Base-by-base conservation (phyloP, 2,888 invertebrate species). In the Idaea straminata region DNA sequence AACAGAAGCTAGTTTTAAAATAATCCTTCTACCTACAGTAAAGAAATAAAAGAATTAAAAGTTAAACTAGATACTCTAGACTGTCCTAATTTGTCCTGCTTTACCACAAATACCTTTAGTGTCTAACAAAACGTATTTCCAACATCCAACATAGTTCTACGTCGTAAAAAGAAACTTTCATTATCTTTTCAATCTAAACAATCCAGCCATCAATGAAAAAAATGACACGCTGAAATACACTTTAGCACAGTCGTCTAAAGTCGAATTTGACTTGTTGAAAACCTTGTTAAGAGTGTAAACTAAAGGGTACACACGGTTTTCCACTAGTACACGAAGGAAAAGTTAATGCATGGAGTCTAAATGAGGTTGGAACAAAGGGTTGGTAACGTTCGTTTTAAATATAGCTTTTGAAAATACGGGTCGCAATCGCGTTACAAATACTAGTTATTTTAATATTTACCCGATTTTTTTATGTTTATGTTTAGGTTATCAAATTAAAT, bases 271-370 rank as follows among this genome's bases (percentile, higher is more conserved):
- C 59, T 63, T 63, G 25, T 36, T 65, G 35, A 25, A 25, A 25
- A 3, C 7, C 63, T 65, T 62, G 63, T 62, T 62, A 62, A 66
- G 68, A 69, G 66, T 64, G 69, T 67, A 64, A 76, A 73, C 70
- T 66, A 75, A 74, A 79, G 74, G 71, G 74, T 75, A 74, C 78
- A 77, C 73, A 79, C 79, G 76, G 76, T 77, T 80, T 80, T 80
- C 77, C 80, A 86, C 81, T 86, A 81, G 81, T 77, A 77, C 79
- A 73, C 72, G 75, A 75, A 73, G 77, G 77, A 76, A 79, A 84
- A 86, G 80, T 82, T 83, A 87, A 88, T 84, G 82, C 87, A 84
- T 82, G 77, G 80, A 80, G 78, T 76, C 78, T 69, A 76, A 82
- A 79, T 79, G 78, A 77, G 77, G 82, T 81, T 79, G 80, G 82